A percentile compares a stretch with the other conserved stretches of the same genome.
These are phyloP conservation scores for Aurelia coerulea DNA, from an alignment of 30 jellyfish, hydroid and myxozoan species.

Conservation along the genomic window DNA sequence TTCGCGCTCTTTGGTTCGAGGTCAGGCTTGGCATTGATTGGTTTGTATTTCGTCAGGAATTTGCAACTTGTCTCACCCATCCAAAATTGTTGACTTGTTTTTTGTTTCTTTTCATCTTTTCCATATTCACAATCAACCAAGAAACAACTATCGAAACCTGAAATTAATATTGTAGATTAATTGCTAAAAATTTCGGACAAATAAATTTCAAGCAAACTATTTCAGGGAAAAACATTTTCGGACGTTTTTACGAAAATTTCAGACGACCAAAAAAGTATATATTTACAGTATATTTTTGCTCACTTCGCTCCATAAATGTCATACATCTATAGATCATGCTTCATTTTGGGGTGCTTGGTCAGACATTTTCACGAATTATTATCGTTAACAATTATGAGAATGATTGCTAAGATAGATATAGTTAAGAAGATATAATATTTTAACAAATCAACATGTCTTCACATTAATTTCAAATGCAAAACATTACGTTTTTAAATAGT, in stretches of 20 bases:
- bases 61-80: slow-evolving; percentile 37
- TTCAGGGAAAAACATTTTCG: not conserved
- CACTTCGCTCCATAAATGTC: no score
- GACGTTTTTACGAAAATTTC: not conserved
- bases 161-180: not conserved
- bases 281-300: no score
- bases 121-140: slow-evolving; percentile 35
- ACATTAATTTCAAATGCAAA: no score
- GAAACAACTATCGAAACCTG: slow-evolving; percentile 52
- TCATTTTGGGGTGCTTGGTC: no score
- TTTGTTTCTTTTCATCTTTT: not conserved
- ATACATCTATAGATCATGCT: no score
- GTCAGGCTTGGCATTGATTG: slow-evolving; percentile 26
- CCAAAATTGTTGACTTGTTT: slow-evolving; percentile 7
- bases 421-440: no score
- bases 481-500: no score
- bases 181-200: not conserved
- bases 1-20: slow-evolving; percentile 31
- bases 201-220: not conserved
- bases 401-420: no score
- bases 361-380: no score
- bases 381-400: no score
- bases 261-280: no score
- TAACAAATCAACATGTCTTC: no score
- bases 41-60: slow-evolving; percentile 27